A percentile compares a stretch with the other conserved stretches of the same genome.
phyloP scores from a whole-genome alignment of 2,113 vertebrate species.

The Tympanuchus pallidicinctus region DNA sequence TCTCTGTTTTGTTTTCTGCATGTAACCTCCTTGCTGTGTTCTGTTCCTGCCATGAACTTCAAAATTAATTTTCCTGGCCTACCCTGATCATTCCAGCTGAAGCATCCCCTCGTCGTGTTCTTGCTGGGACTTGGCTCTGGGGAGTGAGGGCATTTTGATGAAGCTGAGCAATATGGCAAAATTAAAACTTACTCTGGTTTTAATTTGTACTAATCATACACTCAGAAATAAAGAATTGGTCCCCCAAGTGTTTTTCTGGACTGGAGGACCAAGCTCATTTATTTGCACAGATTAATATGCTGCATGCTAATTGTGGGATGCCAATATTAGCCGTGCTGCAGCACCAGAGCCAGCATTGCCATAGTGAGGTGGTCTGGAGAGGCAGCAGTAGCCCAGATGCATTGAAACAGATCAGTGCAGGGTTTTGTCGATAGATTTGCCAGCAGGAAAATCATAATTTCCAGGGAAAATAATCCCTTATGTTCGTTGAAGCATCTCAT shows the following conservation, averaged over 20 bases:
- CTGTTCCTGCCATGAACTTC: slow-evolving; percentile 12
- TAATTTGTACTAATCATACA: slow-evolving; percentile 68
- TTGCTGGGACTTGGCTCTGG: slow-evolving; percentile 15
- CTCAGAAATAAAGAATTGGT: slow-evolving; percentile 63
- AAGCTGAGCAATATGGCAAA: slow-evolving; percentile 23
- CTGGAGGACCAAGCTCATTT: slow-evolving; percentile 12
- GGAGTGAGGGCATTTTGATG: slow-evolving; percentile 37
- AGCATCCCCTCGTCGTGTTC: slow-evolving; percentile 11
- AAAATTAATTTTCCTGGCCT: slow-evolving; percentile 60
- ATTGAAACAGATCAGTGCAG: neutral
- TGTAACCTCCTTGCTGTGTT: neutral
- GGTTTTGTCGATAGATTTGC: neutral
- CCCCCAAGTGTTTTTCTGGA: slow-evolving; percentile 63
- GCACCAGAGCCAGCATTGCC: neutral
- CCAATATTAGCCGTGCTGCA: neutral
- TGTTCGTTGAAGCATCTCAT: neutral
- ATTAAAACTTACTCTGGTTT: slow-evolving; percentile 60
- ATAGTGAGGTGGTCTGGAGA: neutral
- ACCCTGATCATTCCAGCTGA: slow-evolving; percentile 32
- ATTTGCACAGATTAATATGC: slow-evolving; percentile 23
- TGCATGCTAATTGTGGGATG: slow-evolving; percentile 17
- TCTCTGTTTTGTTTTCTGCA: slow-evolving; percentile 26
- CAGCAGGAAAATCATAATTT: neutral
- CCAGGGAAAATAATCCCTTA: neutral
- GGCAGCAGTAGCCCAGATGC: neutral